Conservation (phyloP, 2,888 invertebrate genomes). For the Limenitis arthemis region DNA sequence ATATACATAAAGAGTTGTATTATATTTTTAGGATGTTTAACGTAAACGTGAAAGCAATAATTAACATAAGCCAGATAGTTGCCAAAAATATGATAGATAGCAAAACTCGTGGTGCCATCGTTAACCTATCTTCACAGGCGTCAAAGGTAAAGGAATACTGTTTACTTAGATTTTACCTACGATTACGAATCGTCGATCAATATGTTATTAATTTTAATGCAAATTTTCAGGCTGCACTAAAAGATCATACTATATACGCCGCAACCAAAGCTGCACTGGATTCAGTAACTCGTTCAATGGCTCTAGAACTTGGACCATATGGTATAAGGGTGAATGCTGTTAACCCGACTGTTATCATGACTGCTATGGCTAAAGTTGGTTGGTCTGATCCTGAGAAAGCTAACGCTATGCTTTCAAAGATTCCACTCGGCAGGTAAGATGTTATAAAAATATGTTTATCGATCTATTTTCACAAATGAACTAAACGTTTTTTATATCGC, state of each 20-base stretch:
- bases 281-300: slow-evolving; percentile 86
- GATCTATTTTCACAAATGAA: too few species aligned
- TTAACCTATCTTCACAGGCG: slow-evolving; percentile 93
- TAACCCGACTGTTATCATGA: slow-evolving; percentile 95
- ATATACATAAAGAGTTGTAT: background rate
- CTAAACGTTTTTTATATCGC: too few species aligned
- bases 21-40: slow-evolving; percentile 73
- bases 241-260: slow-evolving; percentile 86
- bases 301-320: slow-evolving; percentile 88
- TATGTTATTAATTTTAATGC: background rate
- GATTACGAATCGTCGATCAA: slow-evolving; percentile 2
- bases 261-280: slow-evolving; percentile 94
- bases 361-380: slow-evolving; percentile 87
- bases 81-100: slow-evolving; percentile 80
- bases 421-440: slow-evolving; percentile 91
- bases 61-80: slow-evolving; percentile 89
- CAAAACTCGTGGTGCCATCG: slow-evolving; percentile 83
- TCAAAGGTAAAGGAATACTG: slow-evolving; percentile 67
- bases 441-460: slow-evolving; percentile 23
- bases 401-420: slow-evolving; percentile 81
- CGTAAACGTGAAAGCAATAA: slow-evolving; percentile 87
- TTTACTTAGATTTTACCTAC: too few species aligned
- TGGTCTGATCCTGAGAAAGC: slow-evolving; percentile 90
- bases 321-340: slow-evolving; percentile 92
- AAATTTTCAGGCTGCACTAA: slow-evolving; percentile 74